phyloP scores from a whole-genome alignment of 2,797 vertebrate genomes.

The Taenioides sp. region DNA sequence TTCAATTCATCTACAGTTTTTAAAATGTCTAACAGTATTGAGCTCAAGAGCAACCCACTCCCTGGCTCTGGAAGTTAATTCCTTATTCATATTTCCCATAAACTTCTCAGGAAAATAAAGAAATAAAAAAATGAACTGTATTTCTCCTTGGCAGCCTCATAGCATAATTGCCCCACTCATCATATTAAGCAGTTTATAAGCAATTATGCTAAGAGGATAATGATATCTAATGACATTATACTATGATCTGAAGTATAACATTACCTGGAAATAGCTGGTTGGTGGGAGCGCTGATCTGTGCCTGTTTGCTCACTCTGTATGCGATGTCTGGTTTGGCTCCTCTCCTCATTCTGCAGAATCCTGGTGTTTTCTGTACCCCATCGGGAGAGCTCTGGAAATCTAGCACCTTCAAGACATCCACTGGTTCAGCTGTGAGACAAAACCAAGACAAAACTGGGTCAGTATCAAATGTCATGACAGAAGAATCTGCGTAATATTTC shows the following conservation, averaged over 20 bases:
- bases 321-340: slow-evolving; percentile 91
- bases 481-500: background rate
- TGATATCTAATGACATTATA: background rate
- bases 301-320: slow-evolving; percentile 87
- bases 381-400: slow-evolving; percentile 93
- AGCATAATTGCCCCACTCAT: no score
- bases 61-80: no score
- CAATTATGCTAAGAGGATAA: no score
- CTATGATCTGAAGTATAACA: background rate
- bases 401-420: slow-evolving; percentile 93
- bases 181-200: no score
- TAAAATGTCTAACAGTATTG: no score
- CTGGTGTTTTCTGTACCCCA: slow-evolving; percentile 89
- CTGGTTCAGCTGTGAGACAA: slow-evolving; percentile 82
- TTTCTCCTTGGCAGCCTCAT: no score
- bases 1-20: no score
- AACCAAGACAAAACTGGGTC: slow-evolving; percentile 16
- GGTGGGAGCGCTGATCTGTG: slow-evolving; percentile 92
- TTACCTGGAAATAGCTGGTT: slow-evolving; percentile 95
- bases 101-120: no score
- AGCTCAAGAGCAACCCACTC: no score
- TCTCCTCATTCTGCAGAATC: slow-evolving; percentile 90
- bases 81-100: no score
- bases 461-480: background rate
- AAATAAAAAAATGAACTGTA: no score